phyloP scores from a whole-genome alignment of 2,113 vertebrate genomes.

The Melospiza georgiana region DNA sequence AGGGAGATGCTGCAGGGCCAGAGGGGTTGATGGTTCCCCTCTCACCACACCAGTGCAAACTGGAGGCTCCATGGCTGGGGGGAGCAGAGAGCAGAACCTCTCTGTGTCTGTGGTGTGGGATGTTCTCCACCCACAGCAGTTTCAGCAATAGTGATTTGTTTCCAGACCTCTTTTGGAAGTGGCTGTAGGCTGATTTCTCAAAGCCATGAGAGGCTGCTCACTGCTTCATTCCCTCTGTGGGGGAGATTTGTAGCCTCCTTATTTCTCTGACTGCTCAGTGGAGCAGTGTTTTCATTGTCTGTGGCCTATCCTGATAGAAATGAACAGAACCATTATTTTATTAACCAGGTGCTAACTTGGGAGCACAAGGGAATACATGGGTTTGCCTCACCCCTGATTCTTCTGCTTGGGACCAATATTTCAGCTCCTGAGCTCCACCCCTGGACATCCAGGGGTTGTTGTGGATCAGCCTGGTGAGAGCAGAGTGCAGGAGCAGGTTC shows the following conservation, averaged over 20 bases:
- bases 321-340: neutral
- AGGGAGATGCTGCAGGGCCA: neutral
- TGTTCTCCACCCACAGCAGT: neutral
- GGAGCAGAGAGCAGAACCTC: neutral
- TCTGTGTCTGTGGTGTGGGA: neutral
- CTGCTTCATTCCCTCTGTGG: constrained; percentile 22
- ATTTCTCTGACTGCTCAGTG: neutral
- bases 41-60: neutral
- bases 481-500: neutral
- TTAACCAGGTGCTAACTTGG: neutral
- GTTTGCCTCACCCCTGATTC: neutral
- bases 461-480: neutral
- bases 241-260: constrained; percentile 5
- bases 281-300: neutral
- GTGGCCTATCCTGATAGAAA: neutral
- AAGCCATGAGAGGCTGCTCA: neutral
- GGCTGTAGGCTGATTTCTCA: neutral
- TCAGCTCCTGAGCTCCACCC: neutral
- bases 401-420: neutral
- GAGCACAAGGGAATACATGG: neutral
- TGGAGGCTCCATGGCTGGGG: neutral
- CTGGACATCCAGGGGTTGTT: neutral
- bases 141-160: neutral
- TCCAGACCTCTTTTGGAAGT: neutral
- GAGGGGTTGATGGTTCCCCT: neutral